These are phyloP conservation scores for Pycnonotus jocosus DNA, from an alignment of 2,113 vertebrate genomes.

Conservation along the genomic window DNA sequence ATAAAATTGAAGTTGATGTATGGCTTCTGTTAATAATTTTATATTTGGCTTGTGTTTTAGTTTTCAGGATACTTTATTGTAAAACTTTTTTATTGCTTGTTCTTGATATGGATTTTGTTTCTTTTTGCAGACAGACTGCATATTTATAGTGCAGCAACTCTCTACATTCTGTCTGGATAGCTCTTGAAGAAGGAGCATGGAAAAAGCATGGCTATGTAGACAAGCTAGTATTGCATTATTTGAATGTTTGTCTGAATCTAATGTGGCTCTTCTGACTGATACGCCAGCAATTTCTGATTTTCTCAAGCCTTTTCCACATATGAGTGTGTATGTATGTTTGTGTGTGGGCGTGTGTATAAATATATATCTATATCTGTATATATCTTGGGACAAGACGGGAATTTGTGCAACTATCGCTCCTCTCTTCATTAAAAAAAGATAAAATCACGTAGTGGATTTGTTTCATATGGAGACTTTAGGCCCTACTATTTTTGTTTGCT, in stretches of 20 bases:
- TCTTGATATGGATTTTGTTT: slow-evolving; percentile 1
- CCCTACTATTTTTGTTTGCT: neutral
- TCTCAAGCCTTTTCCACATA: neutral
- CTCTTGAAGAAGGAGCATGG: neutral
- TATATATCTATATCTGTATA: neutral
- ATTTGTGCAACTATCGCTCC: neutral
- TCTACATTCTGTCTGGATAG: neutral
- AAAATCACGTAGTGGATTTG: neutral
- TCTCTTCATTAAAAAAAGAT: neutral
- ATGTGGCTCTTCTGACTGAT: neutral
- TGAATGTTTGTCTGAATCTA: neutral
- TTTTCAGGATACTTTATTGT: slow-evolving; percentile 31
- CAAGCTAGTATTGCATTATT: neutral
- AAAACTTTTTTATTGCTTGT: neutral
- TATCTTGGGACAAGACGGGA: neutral
- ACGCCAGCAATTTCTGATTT: neutral
- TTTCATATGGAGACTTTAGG: neutral
- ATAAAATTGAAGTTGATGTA: neutral
- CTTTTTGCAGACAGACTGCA: neutral
- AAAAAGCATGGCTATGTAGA: neutral
- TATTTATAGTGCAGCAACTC: neutral
- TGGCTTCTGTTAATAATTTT: slow-evolving; percentile 15
- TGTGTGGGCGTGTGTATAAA: neutral
- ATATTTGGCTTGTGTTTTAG: slow-evolving; percentile 14
- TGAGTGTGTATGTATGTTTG: neutral